A percentile compares a stretch with the other conserved stretches of the same genome.
These are phyloP conservation scores for Aquatica leii DNA, from an alignment of 2,888 invertebrate genomes.

Conservation along the genomic window DNA sequence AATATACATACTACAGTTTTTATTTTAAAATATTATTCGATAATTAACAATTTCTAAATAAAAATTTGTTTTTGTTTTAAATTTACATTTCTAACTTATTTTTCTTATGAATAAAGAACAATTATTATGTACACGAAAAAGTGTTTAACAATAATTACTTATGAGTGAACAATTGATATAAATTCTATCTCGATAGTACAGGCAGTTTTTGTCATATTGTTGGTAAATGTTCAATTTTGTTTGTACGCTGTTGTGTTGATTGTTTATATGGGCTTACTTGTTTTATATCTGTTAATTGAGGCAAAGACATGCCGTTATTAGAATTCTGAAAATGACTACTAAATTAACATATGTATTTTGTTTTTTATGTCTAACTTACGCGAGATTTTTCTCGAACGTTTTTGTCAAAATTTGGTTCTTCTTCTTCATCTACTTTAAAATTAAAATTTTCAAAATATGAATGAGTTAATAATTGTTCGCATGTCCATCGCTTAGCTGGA, in stretches of 20 bases:
- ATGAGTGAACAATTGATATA: conserved; percentile 32
- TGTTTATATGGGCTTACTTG: conserved; percentile 63
- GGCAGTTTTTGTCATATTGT: conserved; percentile 71
- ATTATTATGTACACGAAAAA: neutral
- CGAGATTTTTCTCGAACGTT: conserved; percentile 70
- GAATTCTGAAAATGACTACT: conserved; percentile 58
- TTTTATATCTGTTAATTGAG: conserved; percentile 68
- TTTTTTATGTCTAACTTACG: conserved; percentile 57
- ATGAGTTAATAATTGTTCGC: conserved; percentile 89
- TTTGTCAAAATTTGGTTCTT: conserved; percentile 68
- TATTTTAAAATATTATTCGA: too few relatives aligned
- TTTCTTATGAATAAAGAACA: neutral
- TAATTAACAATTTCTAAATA: too few relatives aligned
- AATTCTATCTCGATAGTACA: conserved; percentile 30
- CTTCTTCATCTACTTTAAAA: conserved; percentile 78
- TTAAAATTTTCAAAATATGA: conserved; percentile 91
- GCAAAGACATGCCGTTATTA: conserved; percentile 69
- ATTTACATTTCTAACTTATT: too few relatives aligned
- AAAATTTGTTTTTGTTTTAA: too few relatives aligned
- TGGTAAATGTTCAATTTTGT: conserved; percentile 73
- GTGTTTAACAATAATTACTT: conserved; percentile 14
- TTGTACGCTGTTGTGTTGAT: conserved; percentile 43
- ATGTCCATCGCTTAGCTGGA: conserved; percentile 89
- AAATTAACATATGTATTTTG: conserved; percentile 59
- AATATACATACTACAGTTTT: too few relatives aligned